Evolutionary conservation across 2,888 invertebrate species (phyloP), one percentile per base, ranked within the genome.

Genomic region (Sarcophaga variegata): DNA sequence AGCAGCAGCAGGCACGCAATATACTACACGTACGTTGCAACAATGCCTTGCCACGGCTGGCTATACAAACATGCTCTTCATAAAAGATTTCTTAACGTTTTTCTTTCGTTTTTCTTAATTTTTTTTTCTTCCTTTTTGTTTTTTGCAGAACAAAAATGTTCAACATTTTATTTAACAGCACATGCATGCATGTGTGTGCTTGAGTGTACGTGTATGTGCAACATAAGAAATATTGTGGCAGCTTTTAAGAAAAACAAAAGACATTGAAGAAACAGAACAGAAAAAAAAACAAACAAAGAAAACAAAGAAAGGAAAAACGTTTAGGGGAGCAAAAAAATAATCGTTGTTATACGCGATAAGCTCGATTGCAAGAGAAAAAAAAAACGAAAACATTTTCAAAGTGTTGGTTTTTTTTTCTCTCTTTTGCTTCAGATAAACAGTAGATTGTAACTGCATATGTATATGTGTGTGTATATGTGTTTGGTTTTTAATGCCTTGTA

Each of bases 261-360:
- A 22, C 62, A 62, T 62, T 64, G 25, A 10, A 27, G 11, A 12
- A 22, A 22, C 22, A 37, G 12, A 20, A 20, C 22, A 64, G 11
- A 22, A 83, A 74, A 74, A 74, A 79, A 79, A 78, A 69, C 62
- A 79, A 83, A 22, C 22, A 22, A 79, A 79, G 64, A 79, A 47
- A 66, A 71, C 27, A 22, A 60, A 37, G 37, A 37, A 37, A 60
- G 20, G 14, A 17, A 37, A 80, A 54, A 66, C 37, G n/a, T 72
- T 72, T 60, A 59, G 47, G 22, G 22, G 27, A 25, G 45, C 22
- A 79, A n/a, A 59, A 27, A 12, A 49, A 49, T 77, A 81, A 81
- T 54, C 62, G 79, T 81, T 87, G 59, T 79, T 84, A 75, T 79
- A 84, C 75, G 87, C 84, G 87, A 87, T 87, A 87, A 87, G 84